phyloP scores from a whole-genome alignment of 92 coral and sea anemone genomes.

The Galaxea fascicularis region DNA sequence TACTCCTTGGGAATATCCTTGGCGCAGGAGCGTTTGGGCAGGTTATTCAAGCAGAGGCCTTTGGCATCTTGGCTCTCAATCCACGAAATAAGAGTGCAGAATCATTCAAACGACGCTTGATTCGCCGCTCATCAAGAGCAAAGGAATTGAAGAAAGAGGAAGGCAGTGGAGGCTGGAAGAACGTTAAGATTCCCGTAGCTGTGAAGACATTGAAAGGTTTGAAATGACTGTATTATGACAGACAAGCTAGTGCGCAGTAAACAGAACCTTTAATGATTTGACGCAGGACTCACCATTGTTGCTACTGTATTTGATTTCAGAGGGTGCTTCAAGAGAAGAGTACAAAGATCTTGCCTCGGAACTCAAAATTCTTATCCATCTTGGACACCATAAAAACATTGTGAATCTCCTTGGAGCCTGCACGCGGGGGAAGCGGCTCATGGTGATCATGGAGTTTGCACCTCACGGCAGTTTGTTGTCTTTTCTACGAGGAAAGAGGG shows the following conservation, averaged over 20 bases:
- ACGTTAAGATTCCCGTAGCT: slow-evolving; percentile 75
- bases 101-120: slow-evolving; percentile 74
- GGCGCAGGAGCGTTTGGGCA: slow-evolving; percentile 99
- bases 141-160: slow-evolving; percentile 61
- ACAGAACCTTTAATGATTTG: background rate
- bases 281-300: background rate
- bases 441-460: slow-evolving; percentile 90
- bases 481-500: slow-evolving; percentile 78
- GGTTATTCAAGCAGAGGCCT: slow-evolving; percentile 90
- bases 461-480: slow-evolving; percentile 86
- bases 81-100: slow-evolving; percentile 76
- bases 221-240: background rate
- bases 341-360: slow-evolving; percentile 93
- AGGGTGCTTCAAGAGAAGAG: slow-evolving; percentile 75
- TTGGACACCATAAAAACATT: slow-evolving; percentile 90
- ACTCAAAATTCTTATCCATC: slow-evolving; percentile 85
- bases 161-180: slow-evolving; percentile 48
- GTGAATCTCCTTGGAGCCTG: slow-evolving; percentile 94
- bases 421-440: slow-evolving; percentile 82
- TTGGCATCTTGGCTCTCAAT: slow-evolving; percentile 88
- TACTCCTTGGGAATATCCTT: slow-evolving; percentile 82
- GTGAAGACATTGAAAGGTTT: slow-evolving; percentile 92
- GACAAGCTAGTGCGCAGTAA: too few relatives aligned
- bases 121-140: slow-evolving; percentile 78
- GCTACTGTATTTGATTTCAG: slow-evolving; percentile 36